phyloP scores from a whole-genome alignment of 2,113 vertebrate genomes.

The Brevimyrus niger region DNA sequence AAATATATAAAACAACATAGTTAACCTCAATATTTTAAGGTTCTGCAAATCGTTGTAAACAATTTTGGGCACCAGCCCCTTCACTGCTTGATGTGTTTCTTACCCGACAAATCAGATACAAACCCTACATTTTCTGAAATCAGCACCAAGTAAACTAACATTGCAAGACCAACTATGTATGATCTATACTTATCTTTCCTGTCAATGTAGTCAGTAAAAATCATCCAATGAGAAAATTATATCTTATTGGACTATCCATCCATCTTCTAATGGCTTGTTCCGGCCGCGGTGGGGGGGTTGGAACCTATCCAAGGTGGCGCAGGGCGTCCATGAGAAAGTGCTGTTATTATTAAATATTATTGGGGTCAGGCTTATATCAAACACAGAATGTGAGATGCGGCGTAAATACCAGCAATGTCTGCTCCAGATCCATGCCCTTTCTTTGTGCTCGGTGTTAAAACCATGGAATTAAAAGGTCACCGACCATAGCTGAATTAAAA shows the following conservation, averaged over 20 bases:
- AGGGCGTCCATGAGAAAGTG: background rate
- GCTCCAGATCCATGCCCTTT: background rate
- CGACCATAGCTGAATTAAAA: constrained; percentile 1
- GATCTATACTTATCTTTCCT: background rate
- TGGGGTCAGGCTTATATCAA: background rate
- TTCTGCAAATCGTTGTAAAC: background rate
- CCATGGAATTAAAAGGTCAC: constrained; percentile 15
- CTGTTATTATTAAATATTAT: background rate
- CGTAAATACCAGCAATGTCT: background rate
- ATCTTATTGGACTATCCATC: background rate
- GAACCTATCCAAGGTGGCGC: background rate
- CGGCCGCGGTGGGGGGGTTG: background rate
- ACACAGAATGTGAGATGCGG: background rate
- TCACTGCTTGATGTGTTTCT: background rate
- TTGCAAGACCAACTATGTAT: background rate
- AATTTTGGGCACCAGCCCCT: background rate
- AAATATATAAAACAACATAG: background rate
- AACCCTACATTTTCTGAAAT: background rate
- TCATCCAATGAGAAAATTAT: background rate
- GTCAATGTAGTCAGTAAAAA: background rate
- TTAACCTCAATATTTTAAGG: background rate
- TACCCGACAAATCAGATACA: background rate
- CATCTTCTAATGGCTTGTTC: background rate
- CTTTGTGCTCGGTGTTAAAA: constrained; percentile 4
- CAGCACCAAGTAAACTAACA: background rate